Evolutionary conservation across 2,888 invertebrate species (phyloP), one percentile per base, ranked within the genome.

Genomic region (Blastobasis lacticolella): DNA sequence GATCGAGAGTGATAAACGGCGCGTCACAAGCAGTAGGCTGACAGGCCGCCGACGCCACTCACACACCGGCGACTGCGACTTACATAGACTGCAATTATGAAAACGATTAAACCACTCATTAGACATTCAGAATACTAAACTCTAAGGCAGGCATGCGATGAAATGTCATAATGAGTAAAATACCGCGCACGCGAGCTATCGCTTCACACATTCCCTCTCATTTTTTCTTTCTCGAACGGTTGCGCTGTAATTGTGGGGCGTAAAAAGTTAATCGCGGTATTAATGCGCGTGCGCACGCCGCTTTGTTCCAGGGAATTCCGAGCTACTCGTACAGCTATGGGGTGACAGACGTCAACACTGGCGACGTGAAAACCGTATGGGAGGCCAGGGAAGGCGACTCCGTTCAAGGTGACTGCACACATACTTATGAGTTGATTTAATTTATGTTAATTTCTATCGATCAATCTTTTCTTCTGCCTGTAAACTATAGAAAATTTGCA

Each of bases 321-420:
- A 88, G 88, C 58, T 92, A 91, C 74, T 89, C 90, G 54, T 92
- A 89, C 71, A 90, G 91, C 58, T 91, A 92, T 65, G 91, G 91
- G 50, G 91, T 91, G 10, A 84, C 91, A 59, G 91, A 91, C 67
- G 78, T 78, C 10, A 81, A 84, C 51, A 91, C 91, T 36, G 91
- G 91, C 10, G 91, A 92, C 54, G 75, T 91, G 4, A 91, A 92
- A 63, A 82, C 89, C 49, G 91, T 90, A 54, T 91, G 91, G 91
- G 91, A 92, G 69, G 81, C 89, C 49, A 90, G 90, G 67, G 86
- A 91, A 65, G 91, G 91, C 63, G 90, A 91, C 70, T 83, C 81
- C 60, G 90, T 91, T 38, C 89, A 88, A 78, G 92, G 89, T 89
- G 38, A 49, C 38, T 10, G 37, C 40, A 45, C 8, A 10, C 40